Evolutionary conservation across 2,113 vertebrate species (phyloP).

Genomic region (Madoqua kirkii): DNA sequence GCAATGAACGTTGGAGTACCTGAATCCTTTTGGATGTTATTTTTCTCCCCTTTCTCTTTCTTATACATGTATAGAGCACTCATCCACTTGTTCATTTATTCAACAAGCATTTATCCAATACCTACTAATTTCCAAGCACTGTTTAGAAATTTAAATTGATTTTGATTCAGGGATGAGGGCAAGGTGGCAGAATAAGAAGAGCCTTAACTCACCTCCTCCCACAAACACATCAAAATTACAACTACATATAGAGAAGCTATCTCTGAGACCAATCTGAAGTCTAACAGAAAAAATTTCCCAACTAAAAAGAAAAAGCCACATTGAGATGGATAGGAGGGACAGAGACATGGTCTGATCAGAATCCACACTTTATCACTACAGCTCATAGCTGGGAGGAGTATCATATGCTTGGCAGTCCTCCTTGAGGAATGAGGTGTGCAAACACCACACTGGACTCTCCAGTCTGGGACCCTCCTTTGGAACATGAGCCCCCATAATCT

Average conservation of each 20-base stretch:
- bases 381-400: not conserved
- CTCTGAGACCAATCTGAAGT: not conserved
- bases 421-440: not conserved
- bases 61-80: not conserved
- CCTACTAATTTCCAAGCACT: not conserved
- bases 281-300: not conserved
- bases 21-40: not conserved
- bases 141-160: not conserved
- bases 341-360: not conserved
- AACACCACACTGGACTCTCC: not conserved
- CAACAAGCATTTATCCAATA: not conserved
- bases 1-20: not conserved
- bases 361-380: not conserved
- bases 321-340: not conserved
- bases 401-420: not conserved
- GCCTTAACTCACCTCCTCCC: not conserved
- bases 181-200: not conserved
- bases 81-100: not conserved
- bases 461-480: not conserved
- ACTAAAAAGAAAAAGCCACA: not conserved
- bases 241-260: not conserved
- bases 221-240: not conserved
- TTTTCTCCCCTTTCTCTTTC: not conserved
- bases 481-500: not conserved
- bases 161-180: not conserved